Base-by-base conservation (phyloP, 2,888 invertebrate species). In the Anoplius nigerrimus region DNA sequence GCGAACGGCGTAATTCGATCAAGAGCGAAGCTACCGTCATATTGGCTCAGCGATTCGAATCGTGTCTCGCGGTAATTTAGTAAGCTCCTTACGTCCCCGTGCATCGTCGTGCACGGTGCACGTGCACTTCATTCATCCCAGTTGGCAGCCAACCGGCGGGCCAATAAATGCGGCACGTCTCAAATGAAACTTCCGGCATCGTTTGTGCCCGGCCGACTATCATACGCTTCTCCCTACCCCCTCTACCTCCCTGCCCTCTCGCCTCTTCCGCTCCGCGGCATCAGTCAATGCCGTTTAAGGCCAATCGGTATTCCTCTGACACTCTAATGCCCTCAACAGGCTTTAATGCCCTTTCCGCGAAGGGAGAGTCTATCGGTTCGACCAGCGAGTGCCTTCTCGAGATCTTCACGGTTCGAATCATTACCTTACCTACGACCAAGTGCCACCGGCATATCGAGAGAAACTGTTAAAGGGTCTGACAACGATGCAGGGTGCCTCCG, bases 101-200 rank as follows among this genome's bases (percentile, higher is more conserved):
- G 34, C 34, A 34, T 34, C 34, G 48, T 56, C 56, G 58, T 4
- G 46, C 34, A 3, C 6, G 15, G 52, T 56, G 65, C 74, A 65
- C 69, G 61, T 74, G 71, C 66, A 54, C 57, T 54, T 72, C 54
- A 71, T 71, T 75, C 68, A 68, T 43, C 27, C 21, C 46, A 45
- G 56, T 24, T 22, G 48, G 27, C 54, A 59, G 16, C 20, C 11
- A 20, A 13, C 16, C 8, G 11, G 55, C 59, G 56, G 59, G 51
- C 66, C 66, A 69, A 76, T 75, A 77, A 80, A 81, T 73, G 72
- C 62, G 34, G 61, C 65, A 61, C 67, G 73, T 79, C 79, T 78
- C 71, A 79, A 76, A 79, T 75, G 74, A 75, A 79, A 80, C 75
- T 82, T 82, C 82, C 81, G 80, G 79, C 61, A 79, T 72, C 69